These are phyloP conservation scores for Rousettus madagascariensis DNA, from an alignment of 2,797 vertebrate genomes.

Conservation along the genomic window DNA sequence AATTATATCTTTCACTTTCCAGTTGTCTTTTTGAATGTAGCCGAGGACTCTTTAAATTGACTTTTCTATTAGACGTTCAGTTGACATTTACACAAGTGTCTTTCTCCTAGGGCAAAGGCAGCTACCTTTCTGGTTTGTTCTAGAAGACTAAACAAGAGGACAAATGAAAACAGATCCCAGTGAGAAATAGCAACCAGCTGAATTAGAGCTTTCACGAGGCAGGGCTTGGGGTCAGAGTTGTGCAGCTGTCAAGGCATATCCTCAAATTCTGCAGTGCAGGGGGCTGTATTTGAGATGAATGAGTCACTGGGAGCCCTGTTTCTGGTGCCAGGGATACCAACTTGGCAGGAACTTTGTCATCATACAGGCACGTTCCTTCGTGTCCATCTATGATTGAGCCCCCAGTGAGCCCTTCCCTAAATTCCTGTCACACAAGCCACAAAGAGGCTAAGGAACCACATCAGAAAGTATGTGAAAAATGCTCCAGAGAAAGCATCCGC, in stretches of 20 bases:
- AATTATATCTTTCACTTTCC: background rate
- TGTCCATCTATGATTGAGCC: background rate
- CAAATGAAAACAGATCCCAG: background rate
- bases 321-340: background rate
- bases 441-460: background rate
- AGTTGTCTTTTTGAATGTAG: background rate
- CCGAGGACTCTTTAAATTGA: background rate
- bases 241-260: background rate
- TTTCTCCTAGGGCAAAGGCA: background rate
- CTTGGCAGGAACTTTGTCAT: constrained; percentile 27
- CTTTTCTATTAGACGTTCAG: background rate
- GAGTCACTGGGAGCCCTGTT: constrained; percentile 50
- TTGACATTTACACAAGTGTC: background rate
- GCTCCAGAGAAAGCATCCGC: background rate
- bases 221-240: background rate
- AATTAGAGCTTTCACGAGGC: background rate
- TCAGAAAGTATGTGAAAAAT: constrained; percentile 24
- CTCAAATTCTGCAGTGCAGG: background rate
- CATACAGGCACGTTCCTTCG: background rate
- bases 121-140: background rate
- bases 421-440: background rate
- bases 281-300: background rate
- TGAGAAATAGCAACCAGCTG: background rate
- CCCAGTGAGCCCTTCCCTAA: background rate
- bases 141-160: background rate